Conservation (phyloP, 2,888 invertebrate species). For the Pocota personata region DNA sequence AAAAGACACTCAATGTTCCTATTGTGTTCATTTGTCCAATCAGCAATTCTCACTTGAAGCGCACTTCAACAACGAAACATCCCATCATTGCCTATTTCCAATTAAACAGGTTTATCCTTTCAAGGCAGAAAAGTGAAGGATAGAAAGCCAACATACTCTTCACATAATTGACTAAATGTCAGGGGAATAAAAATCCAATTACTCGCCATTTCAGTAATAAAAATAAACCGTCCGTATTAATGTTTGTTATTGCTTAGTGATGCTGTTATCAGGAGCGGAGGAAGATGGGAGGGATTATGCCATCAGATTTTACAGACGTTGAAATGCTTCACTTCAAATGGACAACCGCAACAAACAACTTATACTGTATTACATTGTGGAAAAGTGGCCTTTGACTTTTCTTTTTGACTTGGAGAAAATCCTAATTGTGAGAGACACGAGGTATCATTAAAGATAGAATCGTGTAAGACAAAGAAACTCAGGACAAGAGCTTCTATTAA, state of each 20-base stretch:
- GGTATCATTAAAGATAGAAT: not conserved
- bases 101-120: conserved; percentile 43
- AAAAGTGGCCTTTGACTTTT: conserved; percentile 9
- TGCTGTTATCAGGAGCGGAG: conserved; percentile 5
- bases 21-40: conserved; percentile 17
- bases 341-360: conserved; percentile 32
- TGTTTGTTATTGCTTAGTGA: conserved; percentile 37
- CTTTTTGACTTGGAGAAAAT: not conserved
- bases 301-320: conserved; percentile 34
- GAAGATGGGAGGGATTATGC: conserved; percentile 19
- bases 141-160: conserved; percentile 35
- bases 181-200: conserved; percentile 50
- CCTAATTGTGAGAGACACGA: not conserved
- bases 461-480: not conserved
- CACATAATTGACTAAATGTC: conserved; percentile 47
- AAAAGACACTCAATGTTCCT: conserved; percentile 1
- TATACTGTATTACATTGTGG: not conserved
- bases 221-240: conserved; percentile 44
- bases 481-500: not conserved
- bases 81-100: conserved; percentile 20
- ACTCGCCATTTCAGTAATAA: conserved; percentile 40
- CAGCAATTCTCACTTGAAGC: conserved; percentile 14
- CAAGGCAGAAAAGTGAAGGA: conserved; percentile 22
- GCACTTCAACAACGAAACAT: conserved; percentile 16
- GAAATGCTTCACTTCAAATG: conserved; percentile 31